Base-by-base conservation (phyloP, 2,797 vertebrate species). In the Myotis myotis region DNA sequence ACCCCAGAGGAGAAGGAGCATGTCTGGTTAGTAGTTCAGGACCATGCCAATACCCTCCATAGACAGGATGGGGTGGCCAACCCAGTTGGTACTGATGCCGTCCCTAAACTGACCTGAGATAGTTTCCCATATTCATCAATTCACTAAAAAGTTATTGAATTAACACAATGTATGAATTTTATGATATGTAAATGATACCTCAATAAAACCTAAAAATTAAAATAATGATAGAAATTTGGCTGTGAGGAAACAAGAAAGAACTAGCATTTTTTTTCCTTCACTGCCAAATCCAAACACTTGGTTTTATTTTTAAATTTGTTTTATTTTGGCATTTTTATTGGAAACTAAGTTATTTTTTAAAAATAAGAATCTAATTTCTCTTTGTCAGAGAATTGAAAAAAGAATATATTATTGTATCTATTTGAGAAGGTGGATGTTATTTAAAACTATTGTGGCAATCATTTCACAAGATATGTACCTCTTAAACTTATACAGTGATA, bases 231-330 rank as follows among this genome's bases (percentile, higher is more conserved):
- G 12, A 89, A 76, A 89, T 76, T 30, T 71, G 49, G 6, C 51
- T 80, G 33, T 85, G 79, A 89, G 47, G n/a, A 88, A 92, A 82
- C 55, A 20, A 96, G 41, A 64, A 86, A 76, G 25, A 66, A 44
- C 28, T 57, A 28, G 33, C 15, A 75, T 53, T 53, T 62, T 23
- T 23, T 23, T 74, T 74, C 5, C 25, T 17, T 92, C 23, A 57
- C 4, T 74, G 33, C 13, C 17, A 89, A 81, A 51, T 71, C 33
- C 47, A 76, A 94, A 92, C 47, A 60, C 11, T 88, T 89, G 17
- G 23, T 95, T 91, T 80, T 20, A 30, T 83, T 89, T 68, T 33
- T 38, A 68, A 25, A 53, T 76, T 75, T 68, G 51, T 91, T 87
- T 74, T 86, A 15, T 49, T 70, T 68, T 66, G 70, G 51, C 33